phyloP scores from a whole-genome alignment of 1,140 invertebrate species.

The Drosophila grimshawi region DNA sequence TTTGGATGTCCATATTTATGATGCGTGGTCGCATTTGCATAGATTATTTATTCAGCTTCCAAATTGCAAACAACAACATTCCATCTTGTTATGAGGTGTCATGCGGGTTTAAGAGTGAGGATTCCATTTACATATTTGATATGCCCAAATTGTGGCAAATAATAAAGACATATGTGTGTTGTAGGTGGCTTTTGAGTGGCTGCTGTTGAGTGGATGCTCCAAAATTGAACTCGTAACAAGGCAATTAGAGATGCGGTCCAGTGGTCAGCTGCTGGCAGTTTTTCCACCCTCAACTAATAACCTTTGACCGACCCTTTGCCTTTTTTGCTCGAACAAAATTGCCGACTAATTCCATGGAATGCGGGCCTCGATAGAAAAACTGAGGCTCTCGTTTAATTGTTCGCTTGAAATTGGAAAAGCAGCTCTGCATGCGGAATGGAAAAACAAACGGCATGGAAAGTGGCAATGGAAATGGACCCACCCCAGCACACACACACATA shows the following conservation, averaged over 20 bases:
- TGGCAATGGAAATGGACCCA: neutral
- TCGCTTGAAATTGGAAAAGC: conserved; percentile 26
- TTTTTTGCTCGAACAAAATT: conserved; percentile 16
- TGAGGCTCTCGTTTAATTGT: conserved; percentile 42
- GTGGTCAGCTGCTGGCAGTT: conserved; percentile 26
- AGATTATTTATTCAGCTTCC: conserved; percentile 68
- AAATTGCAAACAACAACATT: conserved; percentile 65
- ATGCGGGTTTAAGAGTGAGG: conserved; percentile 20
- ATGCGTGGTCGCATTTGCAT: conserved; percentile 62
- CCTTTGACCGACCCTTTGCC: conserved; percentile 28
- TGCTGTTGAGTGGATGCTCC: neutral
- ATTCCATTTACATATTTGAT: conserved; percentile 45
- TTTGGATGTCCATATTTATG: conserved; percentile 27
- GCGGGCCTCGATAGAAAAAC: conserved; percentile 41
- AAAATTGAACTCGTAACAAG: conserved; percentile 9
- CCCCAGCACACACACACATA: neutral
- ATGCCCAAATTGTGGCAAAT: conserved; percentile 42
- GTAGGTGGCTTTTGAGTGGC: conserved; percentile 13
- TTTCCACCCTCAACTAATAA: conserved; percentile 5
- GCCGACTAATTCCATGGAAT: conserved; percentile 70
- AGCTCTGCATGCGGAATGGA: conserved; percentile 12
- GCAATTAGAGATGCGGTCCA: conserved; percentile 40
- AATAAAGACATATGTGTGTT: conserved; percentile 19
- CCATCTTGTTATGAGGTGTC: conserved; percentile 55
- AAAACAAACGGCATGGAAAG: conserved; percentile 46